phyloP scores from a whole-genome alignment of 2,888 invertebrate species.

The Campaea margaritaria region DNA sequence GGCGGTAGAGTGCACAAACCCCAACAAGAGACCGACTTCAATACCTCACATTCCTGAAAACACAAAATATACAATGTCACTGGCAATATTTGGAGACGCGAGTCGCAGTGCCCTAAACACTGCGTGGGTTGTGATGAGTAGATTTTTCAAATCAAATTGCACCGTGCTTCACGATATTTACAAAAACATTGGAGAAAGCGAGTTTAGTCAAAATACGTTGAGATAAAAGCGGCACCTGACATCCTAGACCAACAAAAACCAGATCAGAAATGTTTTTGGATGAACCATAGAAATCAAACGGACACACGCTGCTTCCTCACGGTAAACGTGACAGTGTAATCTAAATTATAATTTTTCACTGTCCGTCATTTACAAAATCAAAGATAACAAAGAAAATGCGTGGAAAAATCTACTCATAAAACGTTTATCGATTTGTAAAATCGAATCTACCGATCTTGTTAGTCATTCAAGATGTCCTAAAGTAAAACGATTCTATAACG shows the following conservation, averaged over 20 bases:
- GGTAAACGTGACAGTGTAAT: constrained; percentile 14
- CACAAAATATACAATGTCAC: constrained; percentile 64
- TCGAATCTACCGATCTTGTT: constrained; percentile 19
- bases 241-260: constrained; percentile 24
- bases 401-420: constrained; percentile 56
- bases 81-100: constrained; percentile 15
- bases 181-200: constrained; percentile 21
- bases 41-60: constrained; percentile 69
- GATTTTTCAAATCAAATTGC: constrained; percentile 49
- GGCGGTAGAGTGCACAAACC: constrained; percentile 66
- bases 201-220: constrained; percentile 22
- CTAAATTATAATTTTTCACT: too few species aligned
- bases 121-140: constrained; percentile 47
- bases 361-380: constrained; percentile 19
- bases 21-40: constrained; percentile 70
- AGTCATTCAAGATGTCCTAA: constrained; percentile 1
- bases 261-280: constrained; percentile 28
- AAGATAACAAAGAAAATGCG: constrained; percentile 15
- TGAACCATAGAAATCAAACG: constrained; percentile 33
- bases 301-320: constrained; percentile 8
- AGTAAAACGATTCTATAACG: not conserved
- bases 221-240: constrained; percentile 26
- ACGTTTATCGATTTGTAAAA: constrained; percentile 23
- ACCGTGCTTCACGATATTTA: constrained; percentile 17
- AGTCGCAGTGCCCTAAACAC: constrained; percentile 32